Evolutionary conservation across 2,888 invertebrate species (phyloP), one percentile per base, ranked within the genome.

Genomic region (Ligdia adustata): DNA sequence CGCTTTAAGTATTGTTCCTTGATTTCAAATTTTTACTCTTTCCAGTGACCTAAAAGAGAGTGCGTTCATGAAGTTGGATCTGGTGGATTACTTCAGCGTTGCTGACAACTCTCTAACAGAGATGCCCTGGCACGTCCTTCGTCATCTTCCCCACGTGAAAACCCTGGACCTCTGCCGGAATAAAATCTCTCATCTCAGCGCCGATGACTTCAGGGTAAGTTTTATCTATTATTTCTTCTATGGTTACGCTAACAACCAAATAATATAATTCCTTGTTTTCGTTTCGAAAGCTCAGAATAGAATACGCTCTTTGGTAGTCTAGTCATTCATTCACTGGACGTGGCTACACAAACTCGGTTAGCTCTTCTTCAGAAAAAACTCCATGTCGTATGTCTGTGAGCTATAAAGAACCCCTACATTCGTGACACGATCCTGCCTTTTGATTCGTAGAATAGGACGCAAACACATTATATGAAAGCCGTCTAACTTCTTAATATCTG

Each of bases 151-250:
- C 0, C 92, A 94, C 58, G 91, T 98, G 45, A 93, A 93, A 70
- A 95, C 95, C 1, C 87, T 98, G 50, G 96, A 97, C 79, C 88
- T 98, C 47, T 95, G 95, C 60, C 92, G 96, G 57, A 96, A 97
- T 69, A 93, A 93, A 60, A 94, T 98, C 60, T 92, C 92, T 48
- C 92, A 93, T 37, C 92, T 98, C 39, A 92, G 93, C 15, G 92
- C 94, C 55, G 92, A 94, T 38, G 96, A 95, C 70, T 94, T 98
- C 60, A 93, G 92, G 89, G 96, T 95, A 86, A 89, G 64, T 44
- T 41, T 9, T n/a, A n/a, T n/a, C n/a, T n/a, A n/a, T n/a, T n/a
- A n/a, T n/a, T n/a, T n/a, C n/a, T n/a, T n/a, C n/a, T n/a, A n/a
- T n/a, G n/a, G n/a, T n/a, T n/a, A n/a, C n/a, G n/a, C n/a, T n/a